Evolutionary conservation across 2,797 vertebrate species (phyloP), one percentile per base, ranked within the genome.

Genomic region (Phalloptychus januarius): DNA sequence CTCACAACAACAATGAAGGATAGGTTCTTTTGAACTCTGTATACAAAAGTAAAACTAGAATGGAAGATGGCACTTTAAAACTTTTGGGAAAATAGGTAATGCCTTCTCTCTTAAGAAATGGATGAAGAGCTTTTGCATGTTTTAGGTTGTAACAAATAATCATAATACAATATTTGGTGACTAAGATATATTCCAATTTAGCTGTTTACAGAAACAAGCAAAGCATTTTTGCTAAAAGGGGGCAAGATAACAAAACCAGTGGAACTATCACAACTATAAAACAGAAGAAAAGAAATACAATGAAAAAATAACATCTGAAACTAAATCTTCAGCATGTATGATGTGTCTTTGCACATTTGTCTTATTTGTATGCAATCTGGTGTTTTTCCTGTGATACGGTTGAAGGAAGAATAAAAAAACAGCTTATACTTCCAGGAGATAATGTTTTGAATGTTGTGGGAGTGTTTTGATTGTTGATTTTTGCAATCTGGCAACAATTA

Each of bases 1-100:
- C 23, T 52, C 45, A 52, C 79, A 56, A 45, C 38, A 48, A 74
- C 83, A 54, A 69, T 38, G 63, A 16, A 38, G 44, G 23, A 48
- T 46, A 18, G 33, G 54, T 77, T 76, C 54, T 50, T 72, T 71
- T 76, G 8, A 28, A 42, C 20, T 69, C 20, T 42, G 2, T 8
- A 28, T 15, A 7, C 20, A 69, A 44, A 70, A n/a, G 42, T n/a
- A n/a, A n/a, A 44, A n/a, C n/a, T 28, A 28, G 38, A n/a, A 70
- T 15, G 13, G 40, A 42, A n/a, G 10, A n/a, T 44, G 23, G 67
- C n/a, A 28, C 25, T 45, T 44, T 70, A 70, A 70, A 44, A 70
- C 67, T 16, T 70, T 16, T 15, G 67, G 25, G 20, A 16, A 44
- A 45, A 28, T 7, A 18, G 40, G n/a, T 13, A 7, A 16, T 28